Evolutionary conservation across 2,113 vertebrate species (phyloP), one percentile per base, ranked within the genome.

Genomic region (Notothenia rossii): DNA sequence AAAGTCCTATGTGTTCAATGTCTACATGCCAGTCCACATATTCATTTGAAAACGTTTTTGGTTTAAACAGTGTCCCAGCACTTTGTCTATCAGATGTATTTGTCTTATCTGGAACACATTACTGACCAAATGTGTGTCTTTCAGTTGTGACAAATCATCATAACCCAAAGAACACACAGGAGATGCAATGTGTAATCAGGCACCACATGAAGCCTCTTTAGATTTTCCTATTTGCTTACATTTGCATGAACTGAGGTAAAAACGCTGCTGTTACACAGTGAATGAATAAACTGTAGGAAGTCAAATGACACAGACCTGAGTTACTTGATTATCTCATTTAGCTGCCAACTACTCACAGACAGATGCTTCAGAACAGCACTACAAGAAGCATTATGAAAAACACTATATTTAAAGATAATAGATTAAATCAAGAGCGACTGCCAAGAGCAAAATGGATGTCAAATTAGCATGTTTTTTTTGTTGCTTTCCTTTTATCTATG

Each of bases 201-300:
- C 11, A 36, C 12, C 9, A 40, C 0, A 11, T 59, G 22, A 63
- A 17, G 43, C 54, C 54, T 3, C 10, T 40, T 50, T 29, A 29
- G 29, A 29, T 29, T 29, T 49, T 56, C 50, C 22, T 36, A 73
- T 81, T 79, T 79, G 64, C 49, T 56, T 70, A 78, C 15, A 79
- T 79, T 82, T 74, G 53, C 36, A 80, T 72, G n/a, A 56, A 9
- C 36, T 65, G 53, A 56, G 49, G 60, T 55, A 59, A 33, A 78
- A 65, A 62, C 15, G 0, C 18, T 25, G 3, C 18, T n/a, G 18
- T 65, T 10, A 12, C 50, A 61, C 17, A 33, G n/a, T 17, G 46
- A 65, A 45, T 40, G 2, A 69, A 74, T 53, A 18, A 72, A 55
- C 48, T n/a, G 14, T n/a, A 9, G n/a, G 15, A 22, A 5, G 20